phyloP scores from a whole-genome alignment of 2,888 invertebrate genomes.

The Cryptus armator region DNA sequence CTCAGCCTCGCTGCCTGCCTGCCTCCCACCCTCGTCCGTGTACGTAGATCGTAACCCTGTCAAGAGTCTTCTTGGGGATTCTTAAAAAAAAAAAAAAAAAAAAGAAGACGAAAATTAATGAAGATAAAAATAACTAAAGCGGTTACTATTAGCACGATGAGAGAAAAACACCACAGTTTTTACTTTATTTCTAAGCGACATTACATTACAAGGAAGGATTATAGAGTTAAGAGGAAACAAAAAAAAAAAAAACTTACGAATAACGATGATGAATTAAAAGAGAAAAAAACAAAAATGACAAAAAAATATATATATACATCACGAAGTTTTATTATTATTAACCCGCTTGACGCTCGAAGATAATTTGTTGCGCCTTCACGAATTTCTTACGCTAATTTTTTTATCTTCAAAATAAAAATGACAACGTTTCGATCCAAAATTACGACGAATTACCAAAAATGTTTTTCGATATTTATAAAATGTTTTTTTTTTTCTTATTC shows the following conservation, averaged over 20 bases:
- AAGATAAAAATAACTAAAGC: constrained; percentile 59
- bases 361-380: constrained; percentile 53
- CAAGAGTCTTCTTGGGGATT: constrained; percentile 41
- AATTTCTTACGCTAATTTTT: constrained; percentile 70
- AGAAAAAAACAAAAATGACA: constrained; percentile 60
- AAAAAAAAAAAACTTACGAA: constrained; percentile 56
- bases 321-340: constrained; percentile 61
- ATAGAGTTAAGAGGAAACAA: constrained; percentile 60
- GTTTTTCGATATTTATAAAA: not conserved
- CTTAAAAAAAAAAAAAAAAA: constrained; percentile 67
- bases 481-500: not conserved
- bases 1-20: constrained; percentile 57
- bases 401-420: constrained; percentile 63
- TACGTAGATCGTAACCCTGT: constrained; percentile 64
- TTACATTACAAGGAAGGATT: constrained; percentile 68
- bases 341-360: constrained; percentile 39
- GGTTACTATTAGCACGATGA: constrained; percentile 68
- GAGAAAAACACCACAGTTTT: constrained; percentile 68
- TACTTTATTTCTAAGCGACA: constrained; percentile 70
- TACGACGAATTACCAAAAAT: not conserved
- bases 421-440: not conserved
- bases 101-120: constrained; percentile 50
- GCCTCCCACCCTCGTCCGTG: constrained; percentile 58
- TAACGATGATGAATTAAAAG: constrained; percentile 54
- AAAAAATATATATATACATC: constrained; percentile 62